A percentile compares a stretch with the other conserved stretches of the same genome.
These are phyloP conservation scores for Drosophila testacea DNA, from an alignment of 2,888 invertebrate genomes.

Conservation along the genomic window DNA sequence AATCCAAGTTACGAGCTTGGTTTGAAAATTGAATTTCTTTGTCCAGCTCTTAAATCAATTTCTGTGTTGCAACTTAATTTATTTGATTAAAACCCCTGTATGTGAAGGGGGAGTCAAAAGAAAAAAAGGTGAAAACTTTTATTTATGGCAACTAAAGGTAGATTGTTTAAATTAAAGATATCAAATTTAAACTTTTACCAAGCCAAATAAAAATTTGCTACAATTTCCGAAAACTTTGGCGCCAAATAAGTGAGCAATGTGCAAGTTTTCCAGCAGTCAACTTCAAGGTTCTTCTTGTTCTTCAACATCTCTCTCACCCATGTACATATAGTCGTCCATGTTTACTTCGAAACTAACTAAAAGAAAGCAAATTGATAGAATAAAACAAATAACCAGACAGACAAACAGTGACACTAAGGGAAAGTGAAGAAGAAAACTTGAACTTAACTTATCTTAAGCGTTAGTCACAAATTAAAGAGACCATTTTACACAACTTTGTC, in stretches of 20 bases:
- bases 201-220: slow-evolving; percentile 41
- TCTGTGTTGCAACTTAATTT: slow-evolving; percentile 29
- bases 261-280: slow-evolving; percentile 50
- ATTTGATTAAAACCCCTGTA: slow-evolving; percentile 22
- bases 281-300: slow-evolving; percentile 15
- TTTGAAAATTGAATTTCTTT: slow-evolving; percentile 64
- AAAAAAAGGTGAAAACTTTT: slow-evolving; percentile 18
- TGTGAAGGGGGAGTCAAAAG: not conserved
- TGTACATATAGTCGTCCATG: slow-evolving; percentile 31
- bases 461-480: slow-evolving; percentile 35
- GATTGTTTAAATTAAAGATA: slow-evolving; percentile 59
- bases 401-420: not conserved
- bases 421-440: slow-evolving; percentile 23
- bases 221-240: slow-evolving; percentile 68
- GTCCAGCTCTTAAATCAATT: slow-evolving; percentile 55
- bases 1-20: slow-evolving; percentile 27
- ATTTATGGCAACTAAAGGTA: slow-evolving; percentile 51
- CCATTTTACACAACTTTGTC: slow-evolving; percentile 25
- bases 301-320: slow-evolving; percentile 17
- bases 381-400: slow-evolving; percentile 47
- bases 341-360: slow-evolving; percentile 61
- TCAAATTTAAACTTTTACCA: slow-evolving; percentile 56
- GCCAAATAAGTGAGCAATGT: slow-evolving; percentile 61
- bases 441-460: slow-evolving; percentile 7
- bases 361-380: slow-evolving; percentile 55